phyloP scores from a whole-genome alignment of 2,113 vertebrate species.

The Semicossyphus pulcher region DNA sequence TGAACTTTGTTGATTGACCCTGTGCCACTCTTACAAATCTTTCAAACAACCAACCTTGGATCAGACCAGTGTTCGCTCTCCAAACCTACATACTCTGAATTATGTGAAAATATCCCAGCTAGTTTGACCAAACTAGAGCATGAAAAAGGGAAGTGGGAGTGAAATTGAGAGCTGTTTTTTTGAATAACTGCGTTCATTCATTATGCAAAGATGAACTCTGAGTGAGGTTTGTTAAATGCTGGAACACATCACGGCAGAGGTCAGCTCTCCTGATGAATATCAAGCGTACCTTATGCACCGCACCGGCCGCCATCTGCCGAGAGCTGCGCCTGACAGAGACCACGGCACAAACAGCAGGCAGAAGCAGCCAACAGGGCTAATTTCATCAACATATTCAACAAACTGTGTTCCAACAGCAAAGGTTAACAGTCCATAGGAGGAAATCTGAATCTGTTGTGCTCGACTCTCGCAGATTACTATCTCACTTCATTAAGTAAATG shows the following conservation, averaged over 20 bases:
- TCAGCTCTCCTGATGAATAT: constrained; percentile 81
- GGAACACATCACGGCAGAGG: constrained; percentile 70
- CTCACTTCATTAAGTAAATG: constrained; percentile 73
- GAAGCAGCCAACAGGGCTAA: constrained; percentile 74
- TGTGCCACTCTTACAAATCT: background rate
- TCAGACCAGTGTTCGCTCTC: background rate
- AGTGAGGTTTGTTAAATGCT: constrained; percentile 59
- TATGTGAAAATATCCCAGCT: constrained; percentile 1
- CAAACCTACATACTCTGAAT: background rate
- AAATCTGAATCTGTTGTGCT: constrained; percentile 49
- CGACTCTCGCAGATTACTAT: constrained; percentile 62
- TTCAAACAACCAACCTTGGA: constrained; percentile 19
- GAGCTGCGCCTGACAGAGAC: constrained; percentile 61
- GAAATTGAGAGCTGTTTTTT: constrained; percentile 46
- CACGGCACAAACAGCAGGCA: constrained; percentile 69
- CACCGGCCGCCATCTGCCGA: constrained; percentile 81
- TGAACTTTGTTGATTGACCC: constrained; percentile 20
- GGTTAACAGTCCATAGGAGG: constrained; percentile 67
- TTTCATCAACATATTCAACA: constrained; percentile 88
- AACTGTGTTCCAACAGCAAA: constrained; percentile 60
- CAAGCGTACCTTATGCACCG: constrained; percentile 69
- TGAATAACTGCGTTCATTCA: constrained; percentile 54
- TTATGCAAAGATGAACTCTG: constrained; percentile 76
- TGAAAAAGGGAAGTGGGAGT: background rate
- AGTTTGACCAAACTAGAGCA: background rate